Evolutionary conservation across 2,888 invertebrate species (phyloP), one percentile per base, ranked within the genome.

Genomic region (Papilio demoleus): DNA sequence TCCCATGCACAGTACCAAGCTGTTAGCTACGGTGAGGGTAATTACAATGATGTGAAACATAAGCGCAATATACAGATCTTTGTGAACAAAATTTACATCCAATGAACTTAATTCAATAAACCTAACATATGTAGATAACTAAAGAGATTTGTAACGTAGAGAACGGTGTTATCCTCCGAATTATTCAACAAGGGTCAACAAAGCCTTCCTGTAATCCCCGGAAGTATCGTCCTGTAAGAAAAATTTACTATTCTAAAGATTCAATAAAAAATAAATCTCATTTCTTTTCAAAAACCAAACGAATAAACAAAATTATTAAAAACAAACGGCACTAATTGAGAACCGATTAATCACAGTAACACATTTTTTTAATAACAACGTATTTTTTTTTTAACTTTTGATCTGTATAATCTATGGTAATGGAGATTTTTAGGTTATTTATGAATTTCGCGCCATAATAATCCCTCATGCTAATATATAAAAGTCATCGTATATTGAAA

Each of bases 171-270:
- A 75, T 79, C 81, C 74, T 81, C 75, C 76, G 78, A 81, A 81
- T 82, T 95, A 95, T 86, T 95, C 96, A 91, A 97, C 94, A 88
- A 98, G 93, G 81, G 97, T 96, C 90, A 98, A 94, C 85, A 98
- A 95, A 83, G 97, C 95, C 93, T 96, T 96, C 94, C 96, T 97
- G 95, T 98, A 98, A 94, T 98, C 97, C 81, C 98, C 98, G 83
- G 97, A 97, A 76, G 97, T 97, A 93, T 98, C 98, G 83, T 95
- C 97, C 97, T 97, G 95, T 84, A 96, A 95, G 86, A 87, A 90
- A 90, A 92, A 91, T 76, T 83, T 81, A 77, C 81, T 79, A 81
- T 82, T 84, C 87, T 88, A 81, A 81, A 79, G 81, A 77, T 56
- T 65, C 27, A 59, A 71, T 71, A 65, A 63, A 64, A 72, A 74